A percentile compares a stretch with the other conserved stretches of the same genome.
Evolutionary conservation across 2,888 invertebrate genomes (phyloP).

Genomic region (Phortica magna): DNA sequence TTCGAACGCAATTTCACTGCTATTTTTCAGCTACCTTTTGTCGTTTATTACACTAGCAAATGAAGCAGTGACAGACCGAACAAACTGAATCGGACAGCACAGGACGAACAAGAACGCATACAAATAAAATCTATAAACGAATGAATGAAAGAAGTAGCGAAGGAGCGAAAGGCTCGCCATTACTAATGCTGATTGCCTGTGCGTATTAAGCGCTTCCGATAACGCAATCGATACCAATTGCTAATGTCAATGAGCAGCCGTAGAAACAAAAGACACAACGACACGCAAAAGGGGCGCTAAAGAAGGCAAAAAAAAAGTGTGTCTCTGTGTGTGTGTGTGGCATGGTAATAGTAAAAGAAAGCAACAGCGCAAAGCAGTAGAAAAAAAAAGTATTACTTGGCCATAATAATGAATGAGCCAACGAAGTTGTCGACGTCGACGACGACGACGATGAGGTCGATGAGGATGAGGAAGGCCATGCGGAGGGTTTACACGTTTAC

Average conservation of each 20-base stretch:
- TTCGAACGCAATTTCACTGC: no score
- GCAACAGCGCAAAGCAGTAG: conserved; percentile 4
- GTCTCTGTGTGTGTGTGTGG: neutral
- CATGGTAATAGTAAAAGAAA: neutral
- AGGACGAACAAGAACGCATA: neutral
- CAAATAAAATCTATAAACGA: neutral
- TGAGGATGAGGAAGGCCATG: no score
- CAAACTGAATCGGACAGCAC: no score
- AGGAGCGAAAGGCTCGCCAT: conserved; percentile 5
- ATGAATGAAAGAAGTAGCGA: neutral
- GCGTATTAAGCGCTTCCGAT: conserved; percentile 25
- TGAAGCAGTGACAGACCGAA: neutral
- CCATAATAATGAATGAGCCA: conserved; percentile 36
- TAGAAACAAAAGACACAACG: conserved; percentile 17
- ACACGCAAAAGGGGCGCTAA: neutral
- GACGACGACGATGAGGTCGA: neutral
- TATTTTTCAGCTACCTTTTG: conserved; percentile 10
- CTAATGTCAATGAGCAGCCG: conserved; percentile 35
- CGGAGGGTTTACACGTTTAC: neutral
- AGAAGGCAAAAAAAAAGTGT: neutral
- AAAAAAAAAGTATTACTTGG: conserved; percentile 26
- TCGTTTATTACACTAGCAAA: conserved; percentile 5
- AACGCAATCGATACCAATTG: conserved; percentile 38
- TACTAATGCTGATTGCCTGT: conserved; percentile 20
- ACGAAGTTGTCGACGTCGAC: neutral